A percentile compares a stretch with the other conserved stretches of the same genome.
phyloP scores from a whole-genome alignment of 2,113 vertebrate species.

The Pyxicephalus adspersus region DNA sequence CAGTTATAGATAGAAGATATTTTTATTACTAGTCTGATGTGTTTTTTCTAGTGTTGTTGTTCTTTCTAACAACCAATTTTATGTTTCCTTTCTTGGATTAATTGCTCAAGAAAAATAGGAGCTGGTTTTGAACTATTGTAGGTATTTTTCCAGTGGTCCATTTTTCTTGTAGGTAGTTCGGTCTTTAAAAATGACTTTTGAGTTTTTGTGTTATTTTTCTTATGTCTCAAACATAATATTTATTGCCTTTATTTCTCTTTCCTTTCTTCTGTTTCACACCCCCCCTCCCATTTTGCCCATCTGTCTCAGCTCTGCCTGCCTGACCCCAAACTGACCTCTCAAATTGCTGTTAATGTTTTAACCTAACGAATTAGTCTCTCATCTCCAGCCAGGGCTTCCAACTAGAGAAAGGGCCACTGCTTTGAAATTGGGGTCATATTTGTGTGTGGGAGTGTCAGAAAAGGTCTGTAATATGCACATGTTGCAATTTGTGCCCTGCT shows the following conservation, averaged over 20 bases:
- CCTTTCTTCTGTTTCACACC: conserved; percentile 63
- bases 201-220: not conserved
- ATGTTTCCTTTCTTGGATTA: too few relatives aligned
- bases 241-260: conserved; percentile 66
- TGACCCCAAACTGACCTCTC: conserved; percentile 87
- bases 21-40: too few relatives aligned
- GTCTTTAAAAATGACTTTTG: too few relatives aligned
- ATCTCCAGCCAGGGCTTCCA: conserved; percentile 97
- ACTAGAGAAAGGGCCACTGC: conserved; percentile 89
- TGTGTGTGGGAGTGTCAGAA: conserved; percentile 90
- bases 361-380: conserved; percentile 99
- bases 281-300: conserved; percentile 77
- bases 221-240: not conserved
- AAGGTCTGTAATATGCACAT: conserved; percentile 91
- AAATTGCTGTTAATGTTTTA: conserved; percentile 99
- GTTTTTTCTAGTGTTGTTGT: too few relatives aligned
- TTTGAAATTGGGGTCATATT: conserved; percentile 99
- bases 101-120: too few relatives aligned
- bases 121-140: not conserved
- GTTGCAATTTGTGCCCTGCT: conserved; percentile 86
- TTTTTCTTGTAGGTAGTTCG: not conserved
- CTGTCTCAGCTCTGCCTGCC: conserved; percentile 57
- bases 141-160: not conserved
- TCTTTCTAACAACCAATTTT: too few relatives aligned
- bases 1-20: too few relatives aligned